Percentiles rank a stretch among this genome's conserved stretches.
Evolutionary conservation across 1,140 invertebrate species (phyloP).

Genomic region (Ceratosolen solmsi): DNA sequence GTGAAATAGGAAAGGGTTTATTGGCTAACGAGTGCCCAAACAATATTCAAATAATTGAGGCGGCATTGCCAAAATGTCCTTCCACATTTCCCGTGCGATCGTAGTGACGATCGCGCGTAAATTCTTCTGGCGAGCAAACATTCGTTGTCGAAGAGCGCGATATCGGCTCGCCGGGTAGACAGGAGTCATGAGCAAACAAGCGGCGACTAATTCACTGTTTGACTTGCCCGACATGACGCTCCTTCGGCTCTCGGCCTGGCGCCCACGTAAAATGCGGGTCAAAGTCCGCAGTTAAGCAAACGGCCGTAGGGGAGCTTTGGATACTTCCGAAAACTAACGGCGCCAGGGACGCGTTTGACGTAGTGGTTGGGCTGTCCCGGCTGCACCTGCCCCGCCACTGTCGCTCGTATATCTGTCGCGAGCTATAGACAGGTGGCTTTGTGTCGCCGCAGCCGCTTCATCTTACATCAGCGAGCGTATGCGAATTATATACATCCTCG

Average conservation of each 20-base stretch:
- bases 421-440: conserved; percentile 28
- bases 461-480: too few species aligned
- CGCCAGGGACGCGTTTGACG: too few species aligned
- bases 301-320: neutral
- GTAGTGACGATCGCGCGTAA: neutral
- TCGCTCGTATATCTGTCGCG: neutral
- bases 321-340: too few species aligned
- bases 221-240: neutral
- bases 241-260: neutral
- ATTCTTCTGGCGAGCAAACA: neutral
- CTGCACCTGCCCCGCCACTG: neutral
- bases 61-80: neutral
- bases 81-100: neutral
- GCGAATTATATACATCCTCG: too few species aligned
- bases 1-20: too few species aligned
- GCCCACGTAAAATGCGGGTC: neutral
- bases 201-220: neutral
- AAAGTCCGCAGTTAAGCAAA: neutral
- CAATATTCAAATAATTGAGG: too few species aligned
- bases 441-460: neutral
- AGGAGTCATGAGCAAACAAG: neutral
- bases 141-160: neutral
- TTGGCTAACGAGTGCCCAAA: too few species aligned
- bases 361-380: neutral
- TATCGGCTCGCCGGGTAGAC: too few species aligned